Evolutionary conservation across 2,888 invertebrate species (phyloP).

Genomic region (Calameuta pallipes): DNA sequence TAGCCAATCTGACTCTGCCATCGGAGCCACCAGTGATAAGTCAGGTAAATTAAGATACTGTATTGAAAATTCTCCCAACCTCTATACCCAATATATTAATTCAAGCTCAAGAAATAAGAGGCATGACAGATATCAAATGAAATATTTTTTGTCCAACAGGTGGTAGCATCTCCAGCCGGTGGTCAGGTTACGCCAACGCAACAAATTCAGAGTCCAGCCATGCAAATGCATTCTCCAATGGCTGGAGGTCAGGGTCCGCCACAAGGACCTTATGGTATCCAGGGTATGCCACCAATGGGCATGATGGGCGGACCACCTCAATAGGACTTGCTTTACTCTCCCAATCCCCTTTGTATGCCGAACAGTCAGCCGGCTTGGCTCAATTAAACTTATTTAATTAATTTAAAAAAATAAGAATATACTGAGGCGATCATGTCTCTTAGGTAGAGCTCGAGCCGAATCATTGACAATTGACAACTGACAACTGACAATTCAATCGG

Average conservation of each 20-base stretch:
- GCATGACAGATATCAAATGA: background rate
- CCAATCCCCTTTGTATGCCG: conserved; percentile 41
- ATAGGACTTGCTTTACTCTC: conserved; percentile 56
- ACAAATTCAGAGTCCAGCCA: conserved; percentile 70
- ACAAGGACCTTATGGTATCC: conserved; percentile 61
- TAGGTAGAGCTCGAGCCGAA: background rate
- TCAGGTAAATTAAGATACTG: conserved; percentile 41
- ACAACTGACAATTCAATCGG: background rate
- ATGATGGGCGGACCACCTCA: conserved; percentile 64
- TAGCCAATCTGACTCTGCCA: conserved; percentile 85
- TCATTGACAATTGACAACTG: background rate
- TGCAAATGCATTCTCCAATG: conserved; percentile 73
- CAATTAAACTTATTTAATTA: conserved; percentile 21
- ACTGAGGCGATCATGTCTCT: background rate
- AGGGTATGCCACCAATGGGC: conserved; percentile 59
- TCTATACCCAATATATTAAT: background rate
- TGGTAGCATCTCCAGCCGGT: conserved; percentile 66
- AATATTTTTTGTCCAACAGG: conserved; percentile 45
- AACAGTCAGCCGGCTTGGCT: conserved; percentile 43
- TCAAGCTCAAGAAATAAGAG: background rate
- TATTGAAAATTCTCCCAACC: background rate
- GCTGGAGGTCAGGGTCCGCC: conserved; percentile 63
- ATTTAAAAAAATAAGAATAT: no score
- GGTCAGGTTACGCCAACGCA: conserved; percentile 69
- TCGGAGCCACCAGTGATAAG: conserved; percentile 77